These are phyloP conservation scores for Caenorhabditis panamensis DNA, from an alignment of 2,888 invertebrate species.

Conservation along the genomic window DNA sequence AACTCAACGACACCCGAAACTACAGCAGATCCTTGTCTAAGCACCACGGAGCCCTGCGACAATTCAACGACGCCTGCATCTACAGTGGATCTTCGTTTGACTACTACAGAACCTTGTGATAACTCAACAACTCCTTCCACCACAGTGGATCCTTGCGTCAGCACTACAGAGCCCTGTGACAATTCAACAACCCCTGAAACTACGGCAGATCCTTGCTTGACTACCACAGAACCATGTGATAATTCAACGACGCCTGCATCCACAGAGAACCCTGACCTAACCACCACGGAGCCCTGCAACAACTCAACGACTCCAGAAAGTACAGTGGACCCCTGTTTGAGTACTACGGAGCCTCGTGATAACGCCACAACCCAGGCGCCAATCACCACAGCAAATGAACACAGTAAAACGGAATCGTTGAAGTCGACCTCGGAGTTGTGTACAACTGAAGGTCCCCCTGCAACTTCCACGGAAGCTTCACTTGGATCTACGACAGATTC, in stretches of 20 bases:
- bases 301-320: no score
- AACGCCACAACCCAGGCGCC: no score
- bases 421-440: no score
- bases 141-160: not conserved
- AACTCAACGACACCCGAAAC: constrained; percentile 4
- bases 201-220: not conserved
- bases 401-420: no score
- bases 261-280: not conserved
- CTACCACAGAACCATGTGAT: not conserved
- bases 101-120: constrained; percentile 6
- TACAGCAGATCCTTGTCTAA: not conserved
- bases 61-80: not conserved
- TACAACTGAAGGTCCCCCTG: no score
- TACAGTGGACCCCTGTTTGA: no score
- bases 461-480: no score
- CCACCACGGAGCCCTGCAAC: no score
- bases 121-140: constrained; percentile 13
- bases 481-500: no score
- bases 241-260: not conserved
- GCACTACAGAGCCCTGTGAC: constrained; percentile 6
- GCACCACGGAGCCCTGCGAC: not conserved
- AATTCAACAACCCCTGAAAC: not conserved
- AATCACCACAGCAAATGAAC: no score
- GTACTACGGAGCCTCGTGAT: no score
- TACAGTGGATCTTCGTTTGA: not conserved